Percentiles rank a stretch among this genome's conserved stretches.
phyloP scores from a whole-genome alignment of 2,888 invertebrate species.

The Trichogramma dendrolimi region DNA sequence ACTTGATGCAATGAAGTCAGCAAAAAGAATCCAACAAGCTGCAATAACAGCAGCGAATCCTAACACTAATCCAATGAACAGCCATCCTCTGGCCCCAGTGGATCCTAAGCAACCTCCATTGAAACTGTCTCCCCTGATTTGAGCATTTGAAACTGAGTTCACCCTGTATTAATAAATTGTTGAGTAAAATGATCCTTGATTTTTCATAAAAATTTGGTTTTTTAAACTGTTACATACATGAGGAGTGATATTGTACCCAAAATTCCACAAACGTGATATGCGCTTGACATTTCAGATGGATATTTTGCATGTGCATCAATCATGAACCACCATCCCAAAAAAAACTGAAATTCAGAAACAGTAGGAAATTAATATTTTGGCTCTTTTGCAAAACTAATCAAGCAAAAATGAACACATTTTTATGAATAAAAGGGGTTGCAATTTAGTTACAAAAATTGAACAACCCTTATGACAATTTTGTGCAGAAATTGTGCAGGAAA shows the following conservation, averaged over 20 bases:
- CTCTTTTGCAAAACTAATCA: not conserved
- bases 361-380: not conserved
- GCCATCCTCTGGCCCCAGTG: conserved; percentile 86
- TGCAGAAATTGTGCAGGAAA: no score
- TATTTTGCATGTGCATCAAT: conserved; percentile 88
- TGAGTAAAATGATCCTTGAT: not conserved
- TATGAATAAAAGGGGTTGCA: not conserved
- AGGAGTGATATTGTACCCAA: conserved; percentile 90
- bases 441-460: not conserved
- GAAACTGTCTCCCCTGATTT: conserved; percentile 80
- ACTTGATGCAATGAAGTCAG: conserved; percentile 72
- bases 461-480: no score
- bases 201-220: conserved; percentile 1
- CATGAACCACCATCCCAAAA: conserved; percentile 96
- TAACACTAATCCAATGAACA: conserved; percentile 93
- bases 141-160: conserved; percentile 92
- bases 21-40: conserved; percentile 93
- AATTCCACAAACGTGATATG: conserved; percentile 90
- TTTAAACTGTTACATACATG: conserved; percentile 61
- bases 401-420: not conserved
- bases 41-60: conserved; percentile 96
- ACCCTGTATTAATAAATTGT: conserved; percentile 57
- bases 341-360: conserved; percentile 65
- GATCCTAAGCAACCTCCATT: conserved; percentile 82
- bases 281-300: conserved; percentile 66